These are phyloP conservation scores for Ispidina lecontei DNA, from an alignment of 2,797 vertebrate species.

Conservation along the genomic window DNA sequence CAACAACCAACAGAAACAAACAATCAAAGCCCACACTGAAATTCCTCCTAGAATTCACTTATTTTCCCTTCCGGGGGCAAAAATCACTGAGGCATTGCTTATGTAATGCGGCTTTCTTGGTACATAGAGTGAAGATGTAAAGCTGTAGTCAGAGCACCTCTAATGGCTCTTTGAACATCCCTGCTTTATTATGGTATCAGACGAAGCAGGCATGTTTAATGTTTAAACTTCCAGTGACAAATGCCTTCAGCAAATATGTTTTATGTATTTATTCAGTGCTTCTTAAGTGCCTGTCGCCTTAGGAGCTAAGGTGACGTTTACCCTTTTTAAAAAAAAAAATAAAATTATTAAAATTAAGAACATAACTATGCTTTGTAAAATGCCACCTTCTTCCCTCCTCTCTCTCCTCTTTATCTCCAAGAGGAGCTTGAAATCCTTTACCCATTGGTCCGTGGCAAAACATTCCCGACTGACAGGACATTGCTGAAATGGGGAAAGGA, in stretches of 20 bases:
- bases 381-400: not conserved
- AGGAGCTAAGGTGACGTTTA: constrained; percentile 14
- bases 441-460: not conserved
- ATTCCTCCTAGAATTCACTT: constrained; percentile 33
- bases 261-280: constrained; percentile 38
- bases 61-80: constrained; percentile 24
- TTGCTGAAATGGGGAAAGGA: not conserved
- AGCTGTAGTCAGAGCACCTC: constrained; percentile 8
- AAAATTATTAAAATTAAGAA: not conserved
- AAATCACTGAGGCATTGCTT: constrained; percentile 45
- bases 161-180: constrained; percentile 54
- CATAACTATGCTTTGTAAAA: not conserved
- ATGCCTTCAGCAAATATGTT: constrained; percentile 61
- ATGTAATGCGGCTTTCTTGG: not conserved
- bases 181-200: constrained; percentile 40
- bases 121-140: constrained; percentile 22
- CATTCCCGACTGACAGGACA: not conserved
- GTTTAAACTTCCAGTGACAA: constrained; percentile 59
- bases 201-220: constrained; percentile 20
- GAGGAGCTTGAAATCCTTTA: not conserved
- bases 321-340: not conserved
- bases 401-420: not conserved
- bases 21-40: not conserved
- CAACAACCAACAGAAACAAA: no score
- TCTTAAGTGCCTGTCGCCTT: not conserved